phyloP scores from a whole-genome alignment of 2,888 invertebrate species.

The Stegophylla sp. region DNA sequence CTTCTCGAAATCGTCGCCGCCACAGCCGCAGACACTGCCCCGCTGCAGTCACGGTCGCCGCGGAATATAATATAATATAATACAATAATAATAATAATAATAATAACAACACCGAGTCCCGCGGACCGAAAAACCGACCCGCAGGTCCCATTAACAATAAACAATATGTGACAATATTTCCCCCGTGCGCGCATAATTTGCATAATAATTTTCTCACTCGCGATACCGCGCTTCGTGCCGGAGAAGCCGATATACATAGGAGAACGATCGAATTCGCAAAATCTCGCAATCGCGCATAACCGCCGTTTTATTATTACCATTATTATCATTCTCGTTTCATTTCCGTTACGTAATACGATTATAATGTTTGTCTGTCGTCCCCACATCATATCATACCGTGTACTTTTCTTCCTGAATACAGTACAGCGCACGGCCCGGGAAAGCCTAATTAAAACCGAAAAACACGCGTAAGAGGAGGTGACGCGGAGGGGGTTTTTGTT shows the following conservation, averaged over 20 bases:
- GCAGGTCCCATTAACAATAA: constrained; percentile 48
- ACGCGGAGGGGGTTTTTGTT: constrained; percentile 3
- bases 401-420: neutral
- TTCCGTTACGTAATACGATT: constrained; percentile 55
- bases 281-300: constrained; percentile 37
- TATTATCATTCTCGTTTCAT: constrained; percentile 12
- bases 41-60: no score
- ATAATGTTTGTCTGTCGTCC: constrained; percentile 39
- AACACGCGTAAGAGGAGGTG: constrained; percentile 8
- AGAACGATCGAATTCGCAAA: constrained; percentile 24
- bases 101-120: neutral
- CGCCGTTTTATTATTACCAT: constrained; percentile 37
- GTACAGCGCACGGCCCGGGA: neutral
- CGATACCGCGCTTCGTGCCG: neutral
- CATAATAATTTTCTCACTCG: constrained; percentile 57
- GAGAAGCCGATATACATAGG: neutral
- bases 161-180: constrained; percentile 29
- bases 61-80: no score
- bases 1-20: constrained; percentile 35
- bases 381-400: neutral
- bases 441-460: constrained; percentile 22
- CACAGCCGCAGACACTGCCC: neutral
- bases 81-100: neutral
- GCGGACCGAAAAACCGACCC: constrained; percentile 40
- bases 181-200: constrained; percentile 46